Conservation (phyloP, 1,140 invertebrate species). For the Epicauta chinensis region DNA sequence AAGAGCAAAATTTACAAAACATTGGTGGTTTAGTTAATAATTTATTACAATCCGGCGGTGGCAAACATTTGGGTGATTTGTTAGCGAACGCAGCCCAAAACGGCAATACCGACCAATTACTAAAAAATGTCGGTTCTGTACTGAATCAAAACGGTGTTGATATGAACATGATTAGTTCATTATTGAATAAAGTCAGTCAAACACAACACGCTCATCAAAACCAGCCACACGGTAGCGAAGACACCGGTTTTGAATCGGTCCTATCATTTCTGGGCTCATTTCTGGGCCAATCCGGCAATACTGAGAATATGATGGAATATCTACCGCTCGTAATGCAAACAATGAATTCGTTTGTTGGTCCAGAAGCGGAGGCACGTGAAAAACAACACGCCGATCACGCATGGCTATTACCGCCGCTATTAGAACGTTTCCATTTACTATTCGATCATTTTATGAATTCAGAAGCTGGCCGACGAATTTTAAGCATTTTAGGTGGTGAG, state of each 20-base stretch:
- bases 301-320: conserved; percentile 54
- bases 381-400: conserved; percentile 65
- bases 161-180: conserved; percentile 38
- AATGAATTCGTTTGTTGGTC: conserved; percentile 48
- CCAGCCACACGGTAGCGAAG: conserved; percentile 1
- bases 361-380: conserved; percentile 47
- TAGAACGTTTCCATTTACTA: conserved; percentile 65
- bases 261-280: conserved; percentile 19
- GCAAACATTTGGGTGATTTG: conserved; percentile 28
- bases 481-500: conserved; percentile 63
- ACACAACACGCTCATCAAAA: background rate
- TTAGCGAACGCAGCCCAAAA: conserved; percentile 21
- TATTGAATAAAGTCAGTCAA: background rate
- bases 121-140: conserved; percentile 43
- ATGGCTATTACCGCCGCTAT: conserved; percentile 63
- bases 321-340: conserved; percentile 59
- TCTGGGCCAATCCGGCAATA: conserved; percentile 33
- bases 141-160: conserved; percentile 31
- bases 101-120: conserved; percentile 38
- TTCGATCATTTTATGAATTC: conserved; percentile 76
- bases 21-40: conserved; percentile 47
- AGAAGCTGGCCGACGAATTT: conserved; percentile 63
- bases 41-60: conserved; percentile 52
- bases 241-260: conserved; percentile 22
- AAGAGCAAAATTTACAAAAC: conserved; percentile 47